Conservation (phyloP, 2,797 vertebrate species). For the Clarias pachynema region DNA sequence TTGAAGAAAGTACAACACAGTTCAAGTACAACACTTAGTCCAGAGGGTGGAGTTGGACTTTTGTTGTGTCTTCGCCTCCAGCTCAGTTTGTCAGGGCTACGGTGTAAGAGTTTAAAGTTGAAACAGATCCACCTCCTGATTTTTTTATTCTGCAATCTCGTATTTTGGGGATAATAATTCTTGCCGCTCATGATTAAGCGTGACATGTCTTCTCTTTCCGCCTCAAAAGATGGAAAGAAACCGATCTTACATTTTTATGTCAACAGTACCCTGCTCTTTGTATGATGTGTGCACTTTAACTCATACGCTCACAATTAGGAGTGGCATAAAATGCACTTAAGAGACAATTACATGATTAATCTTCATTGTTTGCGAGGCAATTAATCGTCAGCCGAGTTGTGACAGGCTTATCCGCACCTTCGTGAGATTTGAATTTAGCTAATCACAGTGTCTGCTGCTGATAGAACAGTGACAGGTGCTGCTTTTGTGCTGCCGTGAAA, state of each 20-base stretch:
- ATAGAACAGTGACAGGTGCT: constrained; percentile 28
- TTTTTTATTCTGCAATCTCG: neutral
- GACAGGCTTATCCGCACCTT: constrained; percentile 30
- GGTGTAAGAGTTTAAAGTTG: neutral
- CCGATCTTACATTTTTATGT: neutral
- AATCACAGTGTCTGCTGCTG: constrained; percentile 19
- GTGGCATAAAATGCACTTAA: constrained; percentile 18
- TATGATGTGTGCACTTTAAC: neutral
- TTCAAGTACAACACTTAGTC: neutral
- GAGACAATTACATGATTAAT: constrained; percentile 27
- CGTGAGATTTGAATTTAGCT: constrained; percentile 5
- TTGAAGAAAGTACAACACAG: too few relatives aligned
- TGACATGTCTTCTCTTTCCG: neutral
- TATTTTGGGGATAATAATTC: neutral
- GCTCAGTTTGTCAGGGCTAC: neutral
- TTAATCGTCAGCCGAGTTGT: constrained; percentile 11
- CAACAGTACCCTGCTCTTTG: neutral
- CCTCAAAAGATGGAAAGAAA: neutral
- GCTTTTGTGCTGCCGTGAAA: neutral
- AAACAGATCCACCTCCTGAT: neutral
- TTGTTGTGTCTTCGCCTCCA: neutral
- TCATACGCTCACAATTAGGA: neutral
- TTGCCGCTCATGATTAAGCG: neutral
- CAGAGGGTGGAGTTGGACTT: neutral
- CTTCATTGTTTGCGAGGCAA: constrained; percentile 9